Conservation (phyloP, 1,140 invertebrate genomes). For the Drosophila micromelanica region DNA sequence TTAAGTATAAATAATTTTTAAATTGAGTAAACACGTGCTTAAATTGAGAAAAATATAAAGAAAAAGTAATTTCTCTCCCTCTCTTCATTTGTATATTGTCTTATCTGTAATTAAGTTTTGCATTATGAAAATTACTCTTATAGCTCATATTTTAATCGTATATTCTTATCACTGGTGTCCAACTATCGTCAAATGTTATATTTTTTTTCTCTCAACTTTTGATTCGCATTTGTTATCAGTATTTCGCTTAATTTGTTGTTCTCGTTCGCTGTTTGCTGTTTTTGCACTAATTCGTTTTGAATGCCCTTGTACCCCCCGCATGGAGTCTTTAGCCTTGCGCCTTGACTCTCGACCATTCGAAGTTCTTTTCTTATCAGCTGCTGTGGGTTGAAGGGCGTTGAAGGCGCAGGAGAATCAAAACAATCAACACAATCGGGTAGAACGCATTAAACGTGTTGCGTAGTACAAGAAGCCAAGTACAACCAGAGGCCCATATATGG, state of each 20-base stretch:
- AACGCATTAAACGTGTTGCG: not conserved
- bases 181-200: conserved; percentile 8
- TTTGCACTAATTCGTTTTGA: conserved; percentile 63
- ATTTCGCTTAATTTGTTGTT: conserved; percentile 40
- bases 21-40: too few species aligned
- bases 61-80: too few species aligned
- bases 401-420: too few species aligned
- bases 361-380: conserved; percentile 11
- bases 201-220: conserved; percentile 14
- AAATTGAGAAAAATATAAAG: too few species aligned
- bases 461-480: conserved; percentile 1
- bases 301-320: conserved; percentile 45
- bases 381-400: not conserved
- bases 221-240: conserved; percentile 50
- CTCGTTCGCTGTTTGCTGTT: conserved; percentile 50
- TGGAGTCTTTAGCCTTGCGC: not conserved
- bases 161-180: conserved; percentile 11
- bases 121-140: not conserved
- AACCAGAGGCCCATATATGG: not conserved
- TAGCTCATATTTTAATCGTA: not conserved
- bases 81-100: too few species aligned
- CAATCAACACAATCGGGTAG: too few species aligned
- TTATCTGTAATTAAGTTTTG: not conserved
- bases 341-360: not conserved
- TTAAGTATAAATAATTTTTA: too few species aligned